phyloP scores from a whole-genome alignment of 2,888 invertebrate species.

The Margaritifera margaritifera region DNA sequence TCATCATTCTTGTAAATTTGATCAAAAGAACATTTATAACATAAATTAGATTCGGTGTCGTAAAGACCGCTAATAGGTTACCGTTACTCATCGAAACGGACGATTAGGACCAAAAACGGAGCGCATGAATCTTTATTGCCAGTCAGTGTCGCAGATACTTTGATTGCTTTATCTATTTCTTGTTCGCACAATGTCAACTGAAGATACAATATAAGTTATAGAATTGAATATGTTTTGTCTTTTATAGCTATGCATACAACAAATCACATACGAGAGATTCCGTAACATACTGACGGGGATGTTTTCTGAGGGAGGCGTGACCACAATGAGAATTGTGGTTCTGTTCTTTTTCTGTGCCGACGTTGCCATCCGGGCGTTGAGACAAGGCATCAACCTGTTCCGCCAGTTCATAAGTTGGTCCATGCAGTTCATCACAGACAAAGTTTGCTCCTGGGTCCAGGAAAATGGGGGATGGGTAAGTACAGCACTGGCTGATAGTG shows the following conservation, averaged over 20 bases:
- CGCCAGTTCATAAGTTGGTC: slow-evolving; percentile 62
- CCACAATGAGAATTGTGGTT: slow-evolving; percentile 63
- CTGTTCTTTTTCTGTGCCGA: slow-evolving; percentile 71
- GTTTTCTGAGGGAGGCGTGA: slow-evolving; percentile 53
- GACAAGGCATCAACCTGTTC: slow-evolving; percentile 44
- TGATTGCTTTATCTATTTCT: too few species aligned
- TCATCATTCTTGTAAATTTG: too few species aligned
- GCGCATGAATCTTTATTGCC: too few species aligned
- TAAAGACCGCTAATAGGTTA: too few species aligned
- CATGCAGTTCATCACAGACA: slow-evolving; percentile 56
- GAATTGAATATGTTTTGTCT: not conserved
- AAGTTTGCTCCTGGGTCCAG: slow-evolving; percentile 64
- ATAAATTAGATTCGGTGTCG: too few species aligned
- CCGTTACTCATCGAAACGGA: too few species aligned
- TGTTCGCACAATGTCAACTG: not conserved
- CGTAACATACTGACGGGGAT: slow-evolving; percentile 53
- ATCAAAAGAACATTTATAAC: too few species aligned
- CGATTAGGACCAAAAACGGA: too few species aligned
- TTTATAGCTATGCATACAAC: not conserved
- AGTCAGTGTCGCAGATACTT: too few species aligned
- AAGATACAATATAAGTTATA: not conserved
- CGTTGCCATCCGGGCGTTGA: slow-evolving; percentile 60
- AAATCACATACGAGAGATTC: slow-evolving; percentile 54
- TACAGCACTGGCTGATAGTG: not conserved
- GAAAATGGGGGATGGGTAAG: slow-evolving; percentile 69